Conservation (phyloP, 2,113 vertebrate genomes). For the Salvator merianae region DNA sequence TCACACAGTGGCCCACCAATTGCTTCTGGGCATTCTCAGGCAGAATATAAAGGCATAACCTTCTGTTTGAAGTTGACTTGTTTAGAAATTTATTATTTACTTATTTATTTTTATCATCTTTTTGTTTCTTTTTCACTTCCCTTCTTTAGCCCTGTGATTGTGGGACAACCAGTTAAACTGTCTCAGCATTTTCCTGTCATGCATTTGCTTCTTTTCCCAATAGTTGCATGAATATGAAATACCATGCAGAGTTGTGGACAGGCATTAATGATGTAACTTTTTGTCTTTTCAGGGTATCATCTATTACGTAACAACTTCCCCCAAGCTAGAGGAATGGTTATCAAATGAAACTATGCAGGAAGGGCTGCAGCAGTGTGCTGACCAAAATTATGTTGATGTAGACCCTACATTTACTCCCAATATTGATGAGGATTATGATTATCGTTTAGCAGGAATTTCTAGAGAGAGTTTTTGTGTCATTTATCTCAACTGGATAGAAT, state of each 20-base stretch:
- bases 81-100: too few relatives aligned
- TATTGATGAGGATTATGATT: slow-evolving; percentile 98
- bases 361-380: slow-evolving; percentile 86
- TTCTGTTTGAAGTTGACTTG: too few relatives aligned
- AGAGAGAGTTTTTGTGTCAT: slow-evolving; percentile 94
- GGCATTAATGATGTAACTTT: neutral
- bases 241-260: neutral
- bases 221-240: neutral
- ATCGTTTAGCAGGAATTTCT: slow-evolving; percentile 93
- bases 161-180: neutral
- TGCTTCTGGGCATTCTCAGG: too few relatives aligned
- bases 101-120: neutral
- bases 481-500: slow-evolving; percentile 97
- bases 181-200: neutral
- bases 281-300: slow-evolving; percentile 86
- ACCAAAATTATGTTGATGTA: slow-evolving; percentile 95
- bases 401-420: slow-evolving; percentile 99
- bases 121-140: neutral
- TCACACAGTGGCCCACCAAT: too few relatives aligned
- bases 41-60: too few relatives aligned
- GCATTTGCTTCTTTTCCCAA: neutral
- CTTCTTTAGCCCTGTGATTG: neutral
- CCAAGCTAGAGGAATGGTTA: slow-evolving; percentile 95
- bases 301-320: slow-evolving; percentile 92
- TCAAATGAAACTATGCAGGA: slow-evolving; percentile 96